A percentile compares a stretch with the other conserved stretches of the same genome.
These are phyloP conservation scores for Uropsilus gracilis DNA, from an alignment of 2,113 vertebrate species.

Conservation along the genomic window DNA sequence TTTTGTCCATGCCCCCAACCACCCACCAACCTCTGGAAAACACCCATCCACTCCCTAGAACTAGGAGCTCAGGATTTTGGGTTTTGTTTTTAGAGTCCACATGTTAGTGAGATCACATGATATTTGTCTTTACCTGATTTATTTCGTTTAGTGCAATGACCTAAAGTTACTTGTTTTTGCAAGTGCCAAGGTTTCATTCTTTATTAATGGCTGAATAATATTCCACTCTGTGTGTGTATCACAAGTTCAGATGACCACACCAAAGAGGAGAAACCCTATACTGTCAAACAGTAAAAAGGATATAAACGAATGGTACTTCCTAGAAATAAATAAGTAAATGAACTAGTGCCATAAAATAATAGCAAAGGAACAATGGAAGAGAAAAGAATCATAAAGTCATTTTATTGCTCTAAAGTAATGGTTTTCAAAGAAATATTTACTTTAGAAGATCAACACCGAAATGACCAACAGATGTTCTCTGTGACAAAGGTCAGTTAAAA, in stretches of 20 bases:
- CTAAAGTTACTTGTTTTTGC: not conserved
- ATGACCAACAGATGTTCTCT: not conserved
- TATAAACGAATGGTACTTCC: no score
- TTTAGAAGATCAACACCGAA: slow-evolving; percentile 8
- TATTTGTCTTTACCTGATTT: not conserved
- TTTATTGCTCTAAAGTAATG: slow-evolving; percentile 4
- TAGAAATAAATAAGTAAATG: no score
- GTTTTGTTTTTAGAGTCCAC: not conserved
- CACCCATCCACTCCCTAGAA: not conserved
- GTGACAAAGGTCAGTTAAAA: slow-evolving; percentile 8
- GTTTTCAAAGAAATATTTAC: slow-evolving; percentile 13
- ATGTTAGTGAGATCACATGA: not conserved
- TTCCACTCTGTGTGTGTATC: not conserved
- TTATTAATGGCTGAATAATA: not conserved
- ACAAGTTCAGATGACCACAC: no score
- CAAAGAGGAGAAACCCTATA: no score
- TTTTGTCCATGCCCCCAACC: no score
- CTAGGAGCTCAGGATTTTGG: not conserved
- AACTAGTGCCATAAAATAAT: not conserved
- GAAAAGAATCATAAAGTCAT: slow-evolving; percentile 15
- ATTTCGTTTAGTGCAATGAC: not conserved
- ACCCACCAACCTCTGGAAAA: no score
- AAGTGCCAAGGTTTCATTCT: not conserved
- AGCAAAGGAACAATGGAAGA: not conserved
- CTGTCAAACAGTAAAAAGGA: no score